phyloP scores from a whole-genome alignment of 92 coral and sea anemone genomes.

The Ricordea florida region DNA sequence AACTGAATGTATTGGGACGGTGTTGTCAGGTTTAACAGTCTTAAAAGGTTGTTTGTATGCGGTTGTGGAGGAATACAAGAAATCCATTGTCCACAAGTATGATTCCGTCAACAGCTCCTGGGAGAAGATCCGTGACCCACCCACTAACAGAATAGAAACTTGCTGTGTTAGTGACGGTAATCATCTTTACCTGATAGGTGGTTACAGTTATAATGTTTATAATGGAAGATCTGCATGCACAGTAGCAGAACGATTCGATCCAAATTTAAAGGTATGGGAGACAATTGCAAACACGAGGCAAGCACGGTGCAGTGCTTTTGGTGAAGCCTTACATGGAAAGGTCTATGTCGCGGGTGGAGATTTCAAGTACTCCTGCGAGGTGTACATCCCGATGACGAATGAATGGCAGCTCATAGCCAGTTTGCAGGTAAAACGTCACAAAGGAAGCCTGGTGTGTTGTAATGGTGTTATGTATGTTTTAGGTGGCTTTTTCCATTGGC shows the following conservation, averaged over 20 bases:
- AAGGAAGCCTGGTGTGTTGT: not conserved
- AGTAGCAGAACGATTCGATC: slow-evolving; percentile 42
- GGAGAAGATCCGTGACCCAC: too few relatives aligned
- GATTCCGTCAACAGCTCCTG: too few relatives aligned
- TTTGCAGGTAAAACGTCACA: not conserved
- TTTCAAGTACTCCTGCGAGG: not conserved
- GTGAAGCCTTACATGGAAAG: not conserved
- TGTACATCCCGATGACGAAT: not conserved
- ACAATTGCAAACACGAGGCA: slow-evolving; percentile 44
- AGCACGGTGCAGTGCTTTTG: slow-evolving; percentile 8
- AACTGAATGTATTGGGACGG: too few relatives aligned
- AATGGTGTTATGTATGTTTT: not conserved
- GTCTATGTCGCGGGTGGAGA: not conserved
- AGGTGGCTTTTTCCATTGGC: not conserved
- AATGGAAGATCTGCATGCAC: too few relatives aligned
- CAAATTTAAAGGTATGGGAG: slow-evolving; percentile 72
- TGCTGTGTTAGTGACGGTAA: too few relatives aligned
- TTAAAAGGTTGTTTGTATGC: too few relatives aligned
- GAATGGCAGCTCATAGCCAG: not conserved
- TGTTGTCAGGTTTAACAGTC: too few relatives aligned
- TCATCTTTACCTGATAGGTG: not conserved
- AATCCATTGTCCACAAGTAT: too few relatives aligned
- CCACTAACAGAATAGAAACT: too few relatives aligned
- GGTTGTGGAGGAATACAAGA: too few relatives aligned
- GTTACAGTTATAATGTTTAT: not conserved